Base-by-base conservation (phyloP, 2,113 vertebrate genomes). In the Psilopsiagon aymara region DNA sequence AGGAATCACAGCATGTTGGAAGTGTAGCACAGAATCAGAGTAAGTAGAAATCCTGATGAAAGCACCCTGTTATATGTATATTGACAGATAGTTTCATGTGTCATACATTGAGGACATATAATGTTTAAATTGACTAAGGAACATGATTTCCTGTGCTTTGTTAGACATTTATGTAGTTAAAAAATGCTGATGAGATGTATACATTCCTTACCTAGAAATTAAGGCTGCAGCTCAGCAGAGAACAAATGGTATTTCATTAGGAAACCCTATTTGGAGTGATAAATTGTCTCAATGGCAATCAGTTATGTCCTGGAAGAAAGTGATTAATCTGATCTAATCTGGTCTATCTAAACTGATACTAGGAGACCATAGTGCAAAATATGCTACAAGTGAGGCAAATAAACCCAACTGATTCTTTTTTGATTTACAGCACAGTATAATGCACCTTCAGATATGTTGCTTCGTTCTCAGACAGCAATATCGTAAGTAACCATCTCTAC, bases 21-120 rank as follows among this genome's bases (percentile, higher is more conserved):
- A 96, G 98, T 92, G 94, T 97, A 93, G 92, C 97, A 96, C 98
- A 98, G 91, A 98, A 95, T 97, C 98, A 98, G 96, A 98, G 99
- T 99, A 98, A 99, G 99, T 99, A 94, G 96, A 85, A 64, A 75
- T 41, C 27, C 47, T 78, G 88, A 90, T 59, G 35, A 35, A n/a
- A 60, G 37, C 13, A 16, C 33, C 4, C 7, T 37, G 33, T 49
- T 69, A 2, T 2, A 10, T 68, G 51, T 23, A 19, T 70, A 21
- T 51, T 66, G 46, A 41, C 49, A 52, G 66, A 28, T 13, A 44
- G 37, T 29, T 67, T 33, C 77, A 35, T 60, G 24, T 47, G 7
- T n/a, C 59, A 14, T 2, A 28, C 0, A 0, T 53, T 60, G 70
- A 81, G 57, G 35, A 14, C n/a, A 39, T 47, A 7, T 86, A n/a